Conservation (phyloP, 2,113 vertebrate species). For the Cnemophilus loriae region DNA sequence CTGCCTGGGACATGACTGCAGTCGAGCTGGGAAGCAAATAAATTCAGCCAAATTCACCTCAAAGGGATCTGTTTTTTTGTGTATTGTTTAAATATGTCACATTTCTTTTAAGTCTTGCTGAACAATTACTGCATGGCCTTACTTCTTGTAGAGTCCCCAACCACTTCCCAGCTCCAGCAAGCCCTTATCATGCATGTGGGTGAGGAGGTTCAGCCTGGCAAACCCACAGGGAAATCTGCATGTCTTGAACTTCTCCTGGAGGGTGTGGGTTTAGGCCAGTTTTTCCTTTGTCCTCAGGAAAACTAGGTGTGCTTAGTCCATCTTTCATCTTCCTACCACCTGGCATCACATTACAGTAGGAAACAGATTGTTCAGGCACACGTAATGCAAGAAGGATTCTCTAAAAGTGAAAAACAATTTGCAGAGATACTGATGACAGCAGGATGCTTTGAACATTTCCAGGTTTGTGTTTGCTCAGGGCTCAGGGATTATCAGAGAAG, state of each 20-base stretch:
- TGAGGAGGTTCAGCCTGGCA: background rate
- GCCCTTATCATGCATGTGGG: accelerated
- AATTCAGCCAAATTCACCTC: background rate
- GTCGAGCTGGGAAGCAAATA: accelerated
- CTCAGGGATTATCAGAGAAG: background rate
- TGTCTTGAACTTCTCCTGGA: background rate
- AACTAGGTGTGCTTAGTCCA: background rate
- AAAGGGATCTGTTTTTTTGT: background rate
- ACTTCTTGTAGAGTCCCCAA: background rate
- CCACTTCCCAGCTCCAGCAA: accelerated
- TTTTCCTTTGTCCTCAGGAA: background rate
- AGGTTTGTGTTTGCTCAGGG: background rate
- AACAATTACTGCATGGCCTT: background rate
- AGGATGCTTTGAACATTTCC: background rate
- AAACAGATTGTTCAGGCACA: background rate
- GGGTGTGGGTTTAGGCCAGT: background rate
- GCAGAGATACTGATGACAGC: background rate
- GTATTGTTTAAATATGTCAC: background rate
- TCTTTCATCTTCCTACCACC: background rate
- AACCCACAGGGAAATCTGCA: background rate
- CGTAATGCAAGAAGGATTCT: background rate
- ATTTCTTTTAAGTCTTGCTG: background rate
- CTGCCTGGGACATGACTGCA: background rate
- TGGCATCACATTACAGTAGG: background rate
- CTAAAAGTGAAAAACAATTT: constrained; percentile 12